Conservation (phyloP, 2,888 invertebrate species). For the Heliconius ismenius region DNA sequence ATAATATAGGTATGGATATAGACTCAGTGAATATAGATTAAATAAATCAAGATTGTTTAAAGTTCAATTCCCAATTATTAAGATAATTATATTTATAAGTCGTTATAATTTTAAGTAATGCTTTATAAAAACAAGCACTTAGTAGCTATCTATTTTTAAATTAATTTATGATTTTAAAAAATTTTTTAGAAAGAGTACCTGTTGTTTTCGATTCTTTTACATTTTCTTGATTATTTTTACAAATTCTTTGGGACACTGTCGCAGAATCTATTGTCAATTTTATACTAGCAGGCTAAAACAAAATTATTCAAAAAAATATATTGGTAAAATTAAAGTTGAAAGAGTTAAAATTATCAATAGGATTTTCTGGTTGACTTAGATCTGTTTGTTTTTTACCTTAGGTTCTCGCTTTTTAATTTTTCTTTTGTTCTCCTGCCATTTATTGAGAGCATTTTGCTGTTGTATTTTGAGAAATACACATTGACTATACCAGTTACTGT, state of each 20-base stretch:
- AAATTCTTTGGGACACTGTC: background rate
- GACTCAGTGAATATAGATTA: background rate
- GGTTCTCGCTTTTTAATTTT: conserved; percentile 50
- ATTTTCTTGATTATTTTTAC: background rate
- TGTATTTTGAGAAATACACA: conserved; percentile 60
- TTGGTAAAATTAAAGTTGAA: background rate
- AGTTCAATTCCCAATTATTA: background rate
- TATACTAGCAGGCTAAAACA: background rate
- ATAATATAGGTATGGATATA: too few species aligned
- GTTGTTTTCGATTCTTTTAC: background rate
- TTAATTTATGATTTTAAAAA: too few species aligned
- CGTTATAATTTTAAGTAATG: too few species aligned
- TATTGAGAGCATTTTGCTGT: conserved; percentile 66
- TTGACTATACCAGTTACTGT: conserved; percentile 67
- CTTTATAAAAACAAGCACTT: too few species aligned
- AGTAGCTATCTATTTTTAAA: too few species aligned
- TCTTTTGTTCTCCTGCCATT: conserved; percentile 63
- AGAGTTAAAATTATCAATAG: too few species aligned
- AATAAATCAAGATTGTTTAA: background rate
- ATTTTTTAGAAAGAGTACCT: background rate
- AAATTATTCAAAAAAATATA: background rate
- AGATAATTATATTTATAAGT: background rate
- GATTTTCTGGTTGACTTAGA: too few species aligned
- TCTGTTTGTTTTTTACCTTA: conserved; percentile 3
- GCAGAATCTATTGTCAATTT: background rate